These are phyloP conservation scores for Cataglyphis cursor DNA, from an alignment of 2,888 invertebrate genomes.

Conservation along the genomic window DNA sequence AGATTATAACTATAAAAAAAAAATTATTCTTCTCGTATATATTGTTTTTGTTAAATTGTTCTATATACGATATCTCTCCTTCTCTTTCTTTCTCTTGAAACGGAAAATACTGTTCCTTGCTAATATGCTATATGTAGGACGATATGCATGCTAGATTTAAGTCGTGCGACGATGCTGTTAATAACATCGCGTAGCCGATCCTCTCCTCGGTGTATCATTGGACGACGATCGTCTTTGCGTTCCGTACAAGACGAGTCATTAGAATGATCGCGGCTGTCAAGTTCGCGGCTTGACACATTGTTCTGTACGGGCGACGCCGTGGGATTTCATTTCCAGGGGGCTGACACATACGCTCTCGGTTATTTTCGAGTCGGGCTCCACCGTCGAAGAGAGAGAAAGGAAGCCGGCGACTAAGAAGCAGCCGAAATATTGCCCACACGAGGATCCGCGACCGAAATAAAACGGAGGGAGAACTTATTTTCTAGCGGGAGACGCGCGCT, in stretches of 20 bases:
- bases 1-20: background rate
- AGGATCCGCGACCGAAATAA: constrained; percentile 46
- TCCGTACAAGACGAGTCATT: background rate
- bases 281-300: constrained; percentile 24
- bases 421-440: constrained; percentile 37
- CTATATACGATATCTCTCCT: background rate
- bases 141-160: background rate
- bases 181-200: background rate
- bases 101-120: background rate
- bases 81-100: background rate
- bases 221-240: background rate
- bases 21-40: background rate
- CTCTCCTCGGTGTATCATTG: background rate
- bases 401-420: constrained; percentile 23
- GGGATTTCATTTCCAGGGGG: constrained; percentile 39
- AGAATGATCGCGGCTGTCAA: constrained; percentile 38
- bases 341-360: constrained; percentile 18
- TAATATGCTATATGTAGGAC: background rate
- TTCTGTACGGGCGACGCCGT: constrained; percentile 11
- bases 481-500: constrained; percentile 11
- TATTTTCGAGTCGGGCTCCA: constrained; percentile 46
- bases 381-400: background rate
- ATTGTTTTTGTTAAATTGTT: background rate
- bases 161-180: background rate
- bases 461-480: constrained; percentile 34